These are phyloP conservation scores for Dreissena polymorpha DNA, from an alignment of 1,140 invertebrate species.

Conservation along the genomic window DNA sequence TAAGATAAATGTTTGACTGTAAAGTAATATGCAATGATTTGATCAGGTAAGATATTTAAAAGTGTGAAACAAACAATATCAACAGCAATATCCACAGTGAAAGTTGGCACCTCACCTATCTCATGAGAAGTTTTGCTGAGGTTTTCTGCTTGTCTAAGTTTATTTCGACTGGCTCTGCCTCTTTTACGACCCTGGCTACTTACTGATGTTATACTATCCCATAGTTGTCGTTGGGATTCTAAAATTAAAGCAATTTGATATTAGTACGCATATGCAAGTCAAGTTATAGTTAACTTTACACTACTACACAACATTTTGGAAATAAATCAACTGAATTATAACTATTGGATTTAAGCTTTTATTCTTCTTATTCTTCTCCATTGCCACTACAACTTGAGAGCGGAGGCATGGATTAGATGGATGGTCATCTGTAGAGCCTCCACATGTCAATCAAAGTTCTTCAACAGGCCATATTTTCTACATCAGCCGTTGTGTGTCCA, in stretches of 20 bases:
- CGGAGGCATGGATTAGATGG: background rate
- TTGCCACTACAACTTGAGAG: too few species aligned
- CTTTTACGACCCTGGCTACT: slow-evolving; percentile 97
- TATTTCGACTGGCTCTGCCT: slow-evolving; percentile 92
- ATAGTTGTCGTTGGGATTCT: slow-evolving; percentile 86
- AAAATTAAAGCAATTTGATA: slow-evolving; percentile 44
- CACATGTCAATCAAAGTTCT: background rate
- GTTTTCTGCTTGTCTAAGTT: slow-evolving; percentile 88
- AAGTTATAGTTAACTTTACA: background rate
- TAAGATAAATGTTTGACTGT: background rate
- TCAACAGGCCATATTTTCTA: too few species aligned
- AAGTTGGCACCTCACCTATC: slow-evolving; percentile 81
- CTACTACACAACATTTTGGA: too few species aligned
- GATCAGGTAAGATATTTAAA: background rate
- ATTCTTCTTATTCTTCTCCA: too few species aligned
- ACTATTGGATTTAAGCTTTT: background rate
- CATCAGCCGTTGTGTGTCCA: too few species aligned
- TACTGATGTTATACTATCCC: slow-evolving; percentile 96
- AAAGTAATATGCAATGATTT: background rate
- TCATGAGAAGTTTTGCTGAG: slow-evolving; percentile 92
- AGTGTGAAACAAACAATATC: background rate
- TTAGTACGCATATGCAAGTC: background rate
- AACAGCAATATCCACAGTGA: background rate
- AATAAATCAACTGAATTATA: too few species aligned
- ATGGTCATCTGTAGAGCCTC: too few species aligned